These are phyloP conservation scores for Brachypterus glaber DNA, from an alignment of 2,888 invertebrate species.

Conservation along the genomic window DNA sequence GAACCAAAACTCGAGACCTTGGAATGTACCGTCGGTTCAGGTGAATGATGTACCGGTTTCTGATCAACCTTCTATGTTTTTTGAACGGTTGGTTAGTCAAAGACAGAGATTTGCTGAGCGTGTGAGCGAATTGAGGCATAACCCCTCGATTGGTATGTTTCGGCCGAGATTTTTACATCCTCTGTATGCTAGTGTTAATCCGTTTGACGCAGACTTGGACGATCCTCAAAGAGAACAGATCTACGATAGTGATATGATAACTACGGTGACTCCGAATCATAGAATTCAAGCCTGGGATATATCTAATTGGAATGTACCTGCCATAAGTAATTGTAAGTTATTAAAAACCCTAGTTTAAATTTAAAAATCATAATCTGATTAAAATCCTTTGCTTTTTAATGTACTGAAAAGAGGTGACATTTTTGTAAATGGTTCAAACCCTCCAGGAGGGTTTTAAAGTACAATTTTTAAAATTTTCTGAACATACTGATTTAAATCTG, in stretches of 20 bases:
- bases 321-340: conserved; percentile 62
- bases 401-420: conserved; percentile 1
- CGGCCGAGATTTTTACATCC: conserved; percentile 39
- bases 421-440: conserved; percentile 4
- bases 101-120: conserved; percentile 32
- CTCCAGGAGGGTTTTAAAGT: no score
- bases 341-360: no score
- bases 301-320: conserved; percentile 58
- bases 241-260: conserved; percentile 39
- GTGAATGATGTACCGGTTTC: conserved; percentile 49
- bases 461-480: background rate
- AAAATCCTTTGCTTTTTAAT: no score
- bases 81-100: conserved; percentile 21
- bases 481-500: no score
- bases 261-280: conserved; percentile 59
- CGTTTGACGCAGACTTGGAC: conserved; percentile 38
- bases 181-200: conserved; percentile 42
- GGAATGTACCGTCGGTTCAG: conserved; percentile 26
- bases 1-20: conserved; percentile 17
- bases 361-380: no score
- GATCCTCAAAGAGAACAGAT: conserved; percentile 36
- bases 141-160: conserved; percentile 27
- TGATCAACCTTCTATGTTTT: conserved; percentile 30
- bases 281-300: conserved; percentile 82
- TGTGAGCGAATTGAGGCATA: conserved; percentile 28